These are phyloP conservation scores for Schizotus pectinicornis DNA, from an alignment of 2,888 invertebrate genomes.

Conservation along the genomic window DNA sequence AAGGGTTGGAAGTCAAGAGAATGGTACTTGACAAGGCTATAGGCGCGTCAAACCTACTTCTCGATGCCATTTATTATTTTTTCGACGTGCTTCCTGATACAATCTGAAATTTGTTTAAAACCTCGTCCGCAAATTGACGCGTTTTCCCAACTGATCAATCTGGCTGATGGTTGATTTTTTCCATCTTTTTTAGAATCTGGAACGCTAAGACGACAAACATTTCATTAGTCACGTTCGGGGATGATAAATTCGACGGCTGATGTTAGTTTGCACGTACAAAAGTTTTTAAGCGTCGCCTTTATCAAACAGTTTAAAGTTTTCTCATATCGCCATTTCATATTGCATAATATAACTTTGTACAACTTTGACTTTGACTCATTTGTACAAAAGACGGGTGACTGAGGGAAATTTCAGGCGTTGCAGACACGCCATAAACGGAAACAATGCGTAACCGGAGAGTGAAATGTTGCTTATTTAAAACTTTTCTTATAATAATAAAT, in stretches of 20 bases:
- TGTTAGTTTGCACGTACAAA: conserved; percentile 13
- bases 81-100: conserved; percentile 17
- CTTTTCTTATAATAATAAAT: too few species aligned
- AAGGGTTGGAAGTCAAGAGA: conserved; percentile 37
- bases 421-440: too few species aligned
- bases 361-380: conserved; percentile 29
- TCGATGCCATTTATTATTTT: conserved; percentile 21
- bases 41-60: conserved; percentile 23
- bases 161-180: too few species aligned
- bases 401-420: conserved; percentile 10
- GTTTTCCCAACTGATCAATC: too few species aligned
- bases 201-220: conserved; percentile 6
- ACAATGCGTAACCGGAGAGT: too few species aligned
- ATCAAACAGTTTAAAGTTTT: conserved; percentile 32
- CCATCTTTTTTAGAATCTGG: not conserved
- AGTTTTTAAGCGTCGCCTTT: conserved; percentile 25
- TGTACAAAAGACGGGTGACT: conserved; percentile 18
- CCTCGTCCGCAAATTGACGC: too few species aligned
- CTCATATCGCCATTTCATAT: conserved; percentile 30
- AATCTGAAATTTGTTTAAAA: too few species aligned
- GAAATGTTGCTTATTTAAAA: too few species aligned
- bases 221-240: conserved; percentile 24
- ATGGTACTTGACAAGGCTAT: conserved; percentile 30
- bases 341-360: conserved; percentile 27
- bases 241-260: conserved; percentile 17